Base-by-base conservation (phyloP, 2,797 vertebrate genomes). In the Remorina albescens region DNA sequence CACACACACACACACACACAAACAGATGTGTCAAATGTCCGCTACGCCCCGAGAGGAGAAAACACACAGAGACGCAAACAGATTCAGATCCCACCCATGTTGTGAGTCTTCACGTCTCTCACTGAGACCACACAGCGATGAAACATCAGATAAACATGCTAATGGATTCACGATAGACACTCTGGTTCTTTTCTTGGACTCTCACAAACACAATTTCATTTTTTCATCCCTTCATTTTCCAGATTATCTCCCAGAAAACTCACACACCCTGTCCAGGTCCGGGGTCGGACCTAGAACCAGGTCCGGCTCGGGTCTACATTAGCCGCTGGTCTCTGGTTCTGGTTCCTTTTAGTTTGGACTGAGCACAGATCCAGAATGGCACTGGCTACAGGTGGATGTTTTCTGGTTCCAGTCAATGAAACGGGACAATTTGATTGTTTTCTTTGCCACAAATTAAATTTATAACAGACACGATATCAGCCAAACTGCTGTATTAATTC, bases 31-130 rank as follows among this genome's bases (percentile, higher is more conserved):
- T 12, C 15, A 37, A 13, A 81, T 63, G 81, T 83, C 86, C 2
- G 53, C 78, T 69, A 36, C 76, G 49, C 49, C 7, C 37, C 5
- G 65, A 56, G 58, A 67, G n/a, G 49, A 44, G 44, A 21, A 50
- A 25, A 26, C 37, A 25, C 8, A 8, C 36, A 42, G 10, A 5
- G 28, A 18, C 51, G 30, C 36, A 46, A 57, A 65, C 54, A 72
- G 1, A 32, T 59, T 26, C 44, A 37, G 70, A 41, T 65, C 58
- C 67, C 21, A 50, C 61, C 55, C 68, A 6, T 69, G 84, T 83
- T 78, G 62, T 86, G 85, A 86, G 78, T 84, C 57, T 58, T 57
- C 67, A 69, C 63, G 65, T 81, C 47, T 13, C 73, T 13, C 65
- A 41, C 72, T 19, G 74, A 74, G 73, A 56, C 44, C 16, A 18